Evolutionary conservation across 1,140 invertebrate species (phyloP), one percentile per base, ranked within the genome.

Genomic region (Zaprionus gabonicus): DNA sequence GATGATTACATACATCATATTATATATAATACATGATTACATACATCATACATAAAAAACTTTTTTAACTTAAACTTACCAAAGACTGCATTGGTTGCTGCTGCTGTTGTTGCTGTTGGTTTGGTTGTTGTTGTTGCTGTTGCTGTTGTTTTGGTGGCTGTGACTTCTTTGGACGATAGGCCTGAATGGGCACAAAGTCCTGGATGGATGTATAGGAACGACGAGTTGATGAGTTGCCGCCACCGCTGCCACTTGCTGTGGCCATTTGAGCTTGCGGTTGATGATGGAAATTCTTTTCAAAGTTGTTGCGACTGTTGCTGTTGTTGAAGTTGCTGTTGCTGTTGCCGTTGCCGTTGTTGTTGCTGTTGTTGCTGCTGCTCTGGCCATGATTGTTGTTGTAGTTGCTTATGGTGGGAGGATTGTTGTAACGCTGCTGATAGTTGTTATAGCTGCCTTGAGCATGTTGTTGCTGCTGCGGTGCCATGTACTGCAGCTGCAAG

Each of bases 171-270:
- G 85, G 78, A 13, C 84, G 78, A 58, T 90, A 90, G 7, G 84
- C 84, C 71, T 88, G 84, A 1, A 81, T 88, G 56, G 84, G 84
- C 28, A 88, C 81, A 74, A 88, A 88, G 49, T 81, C 84, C 15
- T 81, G 58, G 12, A 88, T 84, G 31, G 78, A 59, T 13, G 78
- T 71, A n/a, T 58, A 58, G 25, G 68, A 44, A 1, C 80, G 72
- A 7, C 63, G 67, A 20, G 20, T 20, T 15, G 36, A 57, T 63
- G 25, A 63, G 49, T 63, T 62, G 57, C 17, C 23, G 20, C 34
- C 31, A 51, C 17, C 13, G 28, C 25, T 41, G 34, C 12, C 1
- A 36, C 10, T 13, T 20, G 3, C 44, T 38, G 58, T 7, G 44
- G 65, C 46, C 46, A 25, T 51, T 44, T 49, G 28, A 13, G 17